Base-by-base conservation (phyloP, 2,797 vertebrate species). In the Rallus crepitans region DNA sequence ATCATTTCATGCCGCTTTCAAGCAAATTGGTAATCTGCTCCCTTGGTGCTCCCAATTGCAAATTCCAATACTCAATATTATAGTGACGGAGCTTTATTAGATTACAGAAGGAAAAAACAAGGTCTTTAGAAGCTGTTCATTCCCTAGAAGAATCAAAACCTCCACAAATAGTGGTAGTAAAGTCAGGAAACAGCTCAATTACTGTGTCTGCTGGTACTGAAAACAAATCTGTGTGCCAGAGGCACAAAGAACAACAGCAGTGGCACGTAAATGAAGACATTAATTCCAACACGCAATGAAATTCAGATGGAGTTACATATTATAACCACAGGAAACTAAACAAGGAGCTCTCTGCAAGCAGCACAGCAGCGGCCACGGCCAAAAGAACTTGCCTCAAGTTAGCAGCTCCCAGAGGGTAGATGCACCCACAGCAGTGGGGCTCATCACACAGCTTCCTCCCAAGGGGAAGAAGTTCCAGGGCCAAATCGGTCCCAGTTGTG, bases 11-110 rank as follows among this genome's bases (percentile, higher is more conserved):
- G 35, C 13, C 21, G 33, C 57, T 40, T 61, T 30, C 25, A 31
- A 40, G 31, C 9, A 35, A 57, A 68, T 0, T 8, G 23, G 42
- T n/a, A 21, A 82, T 35, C 33, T 35, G 2, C 37, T 35, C 39
- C 28, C 6, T 35, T 5, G 1, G 6, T 0, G 0, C 24, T 19
- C n/a, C 53, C 1, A 1, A 2, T 2, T 31, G 25, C 3, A 7
- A 73, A 78, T 82, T 77, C 64, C 59, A 20, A 9, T 15, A 4
- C 30, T 12, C 50, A 53, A 17, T 68, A 56, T 79, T 63, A 10
- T 6, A 61, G 21, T 6, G 52, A 27, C n/a, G n/a, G 45, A 91
- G 52, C 8, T 53, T 60, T 63, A 9, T 20, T 55, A 48, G 28
- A 19, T 16, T 31, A 45, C 35, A 23, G 48, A 21, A 55, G 47